Evolutionary conservation across 2,888 invertebrate species (phyloP).

Genomic region (Silvanus unidentatus): DNA sequence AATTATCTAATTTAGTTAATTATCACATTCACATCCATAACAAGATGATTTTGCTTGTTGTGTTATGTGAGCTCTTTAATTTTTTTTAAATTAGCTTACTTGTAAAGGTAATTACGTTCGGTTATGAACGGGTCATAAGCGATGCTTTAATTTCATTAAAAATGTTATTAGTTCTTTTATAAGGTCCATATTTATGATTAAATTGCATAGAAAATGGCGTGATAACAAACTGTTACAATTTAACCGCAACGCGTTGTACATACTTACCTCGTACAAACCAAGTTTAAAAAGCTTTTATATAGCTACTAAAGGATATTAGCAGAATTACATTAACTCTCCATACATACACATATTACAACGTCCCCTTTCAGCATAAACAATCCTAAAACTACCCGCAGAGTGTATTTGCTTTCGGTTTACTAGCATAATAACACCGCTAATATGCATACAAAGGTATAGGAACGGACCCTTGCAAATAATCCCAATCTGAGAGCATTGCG

Average conservation of each 20-base stretch:
- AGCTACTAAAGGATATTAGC: constrained; percentile 15
- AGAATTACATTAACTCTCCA: constrained; percentile 18
- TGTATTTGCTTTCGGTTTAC: constrained; percentile 28
- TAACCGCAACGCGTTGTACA: neutral
- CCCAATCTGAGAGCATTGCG: constrained; percentile 23
- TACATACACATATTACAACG: constrained; percentile 15
- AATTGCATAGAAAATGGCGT: neutral
- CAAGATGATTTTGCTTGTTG: no score
- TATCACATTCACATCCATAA: constrained; percentile 6
- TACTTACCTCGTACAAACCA: constrained; percentile 4
- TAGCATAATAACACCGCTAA: constrained; percentile 29
- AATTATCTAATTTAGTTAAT: constrained; percentile 22
- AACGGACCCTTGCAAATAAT: constrained; percentile 24
- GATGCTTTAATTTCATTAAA: no score
- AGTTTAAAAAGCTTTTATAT: constrained; percentile 15
- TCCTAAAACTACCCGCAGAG: constrained; percentile 24
- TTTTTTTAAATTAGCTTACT: no score
- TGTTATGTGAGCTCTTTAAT: no score
- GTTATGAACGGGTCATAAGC: no score
- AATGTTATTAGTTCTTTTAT: no score
- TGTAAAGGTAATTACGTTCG: no score
- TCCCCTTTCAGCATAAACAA: constrained; percentile 26
- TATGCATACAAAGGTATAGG: constrained; percentile 29
- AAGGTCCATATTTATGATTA: no score
- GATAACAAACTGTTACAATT: constrained; percentile 6